These are phyloP conservation scores for Vannuccia rotundouncinata DNA, from an alignment of 2,888 invertebrate species.

Conservation along the genomic window DNA sequence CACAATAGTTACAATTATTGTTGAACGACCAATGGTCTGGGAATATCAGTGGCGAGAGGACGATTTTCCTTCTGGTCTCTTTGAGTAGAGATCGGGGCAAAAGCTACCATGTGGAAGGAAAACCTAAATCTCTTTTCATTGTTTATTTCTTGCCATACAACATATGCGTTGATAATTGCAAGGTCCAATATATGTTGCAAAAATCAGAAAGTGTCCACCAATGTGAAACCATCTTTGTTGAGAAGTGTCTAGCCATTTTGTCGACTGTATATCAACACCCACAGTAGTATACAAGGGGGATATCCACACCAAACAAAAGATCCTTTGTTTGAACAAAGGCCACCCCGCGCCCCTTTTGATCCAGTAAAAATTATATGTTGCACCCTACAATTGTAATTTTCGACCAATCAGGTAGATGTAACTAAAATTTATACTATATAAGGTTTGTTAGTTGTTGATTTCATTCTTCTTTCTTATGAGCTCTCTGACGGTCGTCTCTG, in stretches of 20 bases:
- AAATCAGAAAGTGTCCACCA: neutral
- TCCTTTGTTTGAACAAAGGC: no score
- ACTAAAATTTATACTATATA: no score
- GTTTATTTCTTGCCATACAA: neutral
- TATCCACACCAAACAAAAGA: no score
- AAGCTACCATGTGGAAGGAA: neutral
- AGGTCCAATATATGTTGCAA: neutral
- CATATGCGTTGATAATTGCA: neutral
- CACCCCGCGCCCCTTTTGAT: no score
- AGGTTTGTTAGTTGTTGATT: no score
- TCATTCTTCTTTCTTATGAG: no score
- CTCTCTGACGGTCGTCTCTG: no score
- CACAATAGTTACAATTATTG: slow-evolving; percentile 14
- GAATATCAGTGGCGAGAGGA: neutral
- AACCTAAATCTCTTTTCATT: neutral
- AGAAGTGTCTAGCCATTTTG: neutral
- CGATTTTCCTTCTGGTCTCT: neutral
- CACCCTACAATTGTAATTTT: no score
- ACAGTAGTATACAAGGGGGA: no score
- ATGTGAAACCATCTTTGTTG: neutral
- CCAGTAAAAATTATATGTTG: no score
- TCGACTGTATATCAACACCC: no score
- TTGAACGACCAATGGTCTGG: neutral
- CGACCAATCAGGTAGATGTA: no score
- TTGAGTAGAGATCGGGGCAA: neutral